Evolutionary conservation across 2,797 vertebrate genomes (phyloP).

Genomic region (Tinamus major): DNA sequence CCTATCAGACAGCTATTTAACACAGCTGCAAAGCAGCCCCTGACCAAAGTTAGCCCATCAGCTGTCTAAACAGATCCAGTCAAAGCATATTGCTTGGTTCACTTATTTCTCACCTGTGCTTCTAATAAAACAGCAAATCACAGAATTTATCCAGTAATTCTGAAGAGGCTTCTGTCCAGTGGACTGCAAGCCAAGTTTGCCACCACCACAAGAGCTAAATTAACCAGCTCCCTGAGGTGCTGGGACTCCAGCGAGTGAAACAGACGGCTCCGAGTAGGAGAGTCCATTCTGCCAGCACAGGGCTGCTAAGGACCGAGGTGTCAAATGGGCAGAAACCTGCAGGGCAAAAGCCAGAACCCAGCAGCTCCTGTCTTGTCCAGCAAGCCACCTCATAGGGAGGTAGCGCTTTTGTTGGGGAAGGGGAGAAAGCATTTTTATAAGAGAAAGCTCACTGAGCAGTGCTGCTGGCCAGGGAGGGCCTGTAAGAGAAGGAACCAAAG

Average conservation of each 20-base stretch:
- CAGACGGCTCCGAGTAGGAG: neutral
- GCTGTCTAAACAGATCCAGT: neutral
- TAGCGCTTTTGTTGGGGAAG: no score
- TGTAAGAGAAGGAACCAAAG: neutral
- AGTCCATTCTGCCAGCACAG: neutral
- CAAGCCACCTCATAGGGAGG: fast-evolving
- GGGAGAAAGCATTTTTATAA: neutral
- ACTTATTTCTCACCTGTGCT: neutral
- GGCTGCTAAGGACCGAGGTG: neutral
- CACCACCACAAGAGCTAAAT: neutral
- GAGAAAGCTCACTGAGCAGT: neutral
- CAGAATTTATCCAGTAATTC: neutral
- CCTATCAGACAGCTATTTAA: neutral
- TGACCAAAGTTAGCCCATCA: neutral
- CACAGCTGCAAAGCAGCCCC: neutral
- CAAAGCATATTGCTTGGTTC: neutral
- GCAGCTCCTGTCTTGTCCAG: neutral
- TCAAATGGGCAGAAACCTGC: neutral
- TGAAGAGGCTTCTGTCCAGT: neutral
- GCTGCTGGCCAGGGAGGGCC: neutral
- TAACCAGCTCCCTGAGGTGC: neutral
- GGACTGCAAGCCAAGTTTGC: neutral
- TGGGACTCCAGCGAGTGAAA: neutral
- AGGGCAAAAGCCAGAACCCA: neutral
- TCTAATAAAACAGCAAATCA: neutral